Conservation (phyloP, 2,797 vertebrate genomes). For the Oreochromis grahami region DNA sequence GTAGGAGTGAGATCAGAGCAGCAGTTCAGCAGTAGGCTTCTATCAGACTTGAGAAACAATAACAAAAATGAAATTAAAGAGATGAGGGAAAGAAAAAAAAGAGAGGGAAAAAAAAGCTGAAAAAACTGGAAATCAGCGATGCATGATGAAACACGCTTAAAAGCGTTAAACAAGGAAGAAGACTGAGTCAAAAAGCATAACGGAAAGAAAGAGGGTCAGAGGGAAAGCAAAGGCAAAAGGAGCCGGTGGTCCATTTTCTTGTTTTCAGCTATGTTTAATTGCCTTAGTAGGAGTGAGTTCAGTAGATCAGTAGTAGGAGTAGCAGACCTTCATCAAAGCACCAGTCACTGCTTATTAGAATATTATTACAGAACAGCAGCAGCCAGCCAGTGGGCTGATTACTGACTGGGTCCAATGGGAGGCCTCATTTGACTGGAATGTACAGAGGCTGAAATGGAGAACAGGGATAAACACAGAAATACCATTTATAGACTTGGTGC, state of each 20-base stretch:
- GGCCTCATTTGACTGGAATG: conserved; percentile 81
- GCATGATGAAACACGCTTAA: conserved; percentile 10
- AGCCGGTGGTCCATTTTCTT: conserved; percentile 70
- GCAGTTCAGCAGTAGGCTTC: conserved; percentile 43
- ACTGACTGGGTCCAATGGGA: conserved; percentile 76
- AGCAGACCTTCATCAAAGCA: conserved; percentile 74
- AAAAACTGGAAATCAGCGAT: not conserved
- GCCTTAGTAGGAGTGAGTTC: conserved; percentile 69
- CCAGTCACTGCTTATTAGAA: conserved; percentile 79
- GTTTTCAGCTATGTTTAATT: conserved; percentile 72
- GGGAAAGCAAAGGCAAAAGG: conserved; percentile 26
- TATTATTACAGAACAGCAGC: conserved; percentile 82
- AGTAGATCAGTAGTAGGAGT: conserved; percentile 73
- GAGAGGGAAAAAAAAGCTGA: not conserved
- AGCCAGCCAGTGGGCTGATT: conserved; percentile 76
- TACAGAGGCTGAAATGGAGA: conserved; percentile 68
- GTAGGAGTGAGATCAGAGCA: conserved; percentile 67
- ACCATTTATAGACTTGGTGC: conserved; percentile 53
- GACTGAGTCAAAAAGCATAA: not conserved
- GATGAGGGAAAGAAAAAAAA: conserved; percentile 16
- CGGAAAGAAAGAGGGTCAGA: conserved; percentile 13
- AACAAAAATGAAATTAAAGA: conserved; percentile 59
- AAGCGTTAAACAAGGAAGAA: conserved; percentile 21
- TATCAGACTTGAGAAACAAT: conserved; percentile 51
- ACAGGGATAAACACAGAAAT: conserved; percentile 68